Evolutionary conservation across 2,113 vertebrate genomes (phyloP), one percentile per base, ranked within the genome.

Genomic region (Myiagra hebetior): DNA sequence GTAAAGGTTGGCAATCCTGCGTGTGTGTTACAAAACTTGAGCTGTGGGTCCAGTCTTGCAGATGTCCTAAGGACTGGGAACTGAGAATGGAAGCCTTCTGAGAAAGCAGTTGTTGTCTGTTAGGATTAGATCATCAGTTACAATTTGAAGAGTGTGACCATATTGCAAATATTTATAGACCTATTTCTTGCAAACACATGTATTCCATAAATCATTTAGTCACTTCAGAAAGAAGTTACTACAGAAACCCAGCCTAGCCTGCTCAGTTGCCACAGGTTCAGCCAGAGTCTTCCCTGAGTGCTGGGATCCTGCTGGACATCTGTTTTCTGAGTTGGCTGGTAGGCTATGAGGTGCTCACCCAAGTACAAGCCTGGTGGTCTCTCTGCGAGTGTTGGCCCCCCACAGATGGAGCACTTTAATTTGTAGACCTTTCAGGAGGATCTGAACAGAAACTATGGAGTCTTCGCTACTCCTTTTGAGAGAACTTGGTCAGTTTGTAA

Each of bases 171-270:
- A 69, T 44, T 52, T 46, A 15, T 15, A 46, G 59, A 28, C 44
- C 12, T 46, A 0, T 79, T 79, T 26, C 68, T 79, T 72, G 44
- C 12, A 46, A n/a, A 5, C 0, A 0, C 33, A 15, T 13, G 15
- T 24, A 69, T 91, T 80, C n/a, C 4, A 1, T 88, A 16, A 62
- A 60, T 80, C 8, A 3, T 77, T 53, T 57, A 41, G 84, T 13
- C 3, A 4, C 11, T 80, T 76, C 13, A 57, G 41, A 74, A 80
- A 88, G 8, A 42, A 80, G 15, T 39, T 24, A n/a, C 22, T n/a
- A 19, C 7, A 49, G 42, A 91, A 85, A 30, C 9, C 4, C 18
- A 46, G 15, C 15, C 6, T 49, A 41, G 74, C 37, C 16, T 83
- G 28, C 47, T 72, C 35, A 33, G n/a, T 55, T 78, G 33, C 24